phyloP scores from a whole-genome alignment of 2,797 vertebrate genomes.

The Notolepis coatsorum region DNA sequence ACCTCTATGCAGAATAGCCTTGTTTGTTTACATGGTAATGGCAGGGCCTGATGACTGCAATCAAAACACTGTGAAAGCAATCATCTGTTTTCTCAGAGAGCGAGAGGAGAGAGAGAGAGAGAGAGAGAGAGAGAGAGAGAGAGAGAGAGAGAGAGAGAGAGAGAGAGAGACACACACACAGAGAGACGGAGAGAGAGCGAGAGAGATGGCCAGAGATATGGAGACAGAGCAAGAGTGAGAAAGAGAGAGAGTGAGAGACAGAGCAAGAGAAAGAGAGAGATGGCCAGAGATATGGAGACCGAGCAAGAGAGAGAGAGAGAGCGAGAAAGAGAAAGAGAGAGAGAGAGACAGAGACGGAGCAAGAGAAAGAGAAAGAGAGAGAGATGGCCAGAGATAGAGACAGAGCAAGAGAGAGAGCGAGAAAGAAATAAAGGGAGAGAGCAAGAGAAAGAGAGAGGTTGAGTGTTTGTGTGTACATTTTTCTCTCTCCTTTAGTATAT shows the following conservation, averaged over 20 bases:
- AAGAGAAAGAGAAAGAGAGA: neutral
- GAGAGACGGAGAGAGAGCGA: neutral
- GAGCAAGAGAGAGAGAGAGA: neutral
- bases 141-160: neutral
- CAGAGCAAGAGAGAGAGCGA: neutral
- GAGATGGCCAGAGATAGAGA: neutral
- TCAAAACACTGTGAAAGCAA: neutral
- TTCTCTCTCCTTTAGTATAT: no score
- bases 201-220: no score
- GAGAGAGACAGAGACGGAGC: neutral
- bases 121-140: neutral
- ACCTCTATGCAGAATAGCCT: constrained; percentile 32
- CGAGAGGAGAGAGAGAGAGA: neutral
- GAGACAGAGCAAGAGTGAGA: neutral
- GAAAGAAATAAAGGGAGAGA: neutral
- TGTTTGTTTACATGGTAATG: constrained; percentile 10
- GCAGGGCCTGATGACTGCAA: neutral
- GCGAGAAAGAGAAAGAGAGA: neutral
- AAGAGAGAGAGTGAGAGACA: neutral
- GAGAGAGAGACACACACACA: neutral
- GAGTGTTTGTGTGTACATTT: no score
- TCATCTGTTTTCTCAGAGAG: neutral
- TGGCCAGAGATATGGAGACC: neutral
- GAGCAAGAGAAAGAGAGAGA: neutral
- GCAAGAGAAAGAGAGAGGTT: no score